Conservation (phyloP, 2,888 invertebrate genomes). For the Tanypteryx hageni region DNA sequence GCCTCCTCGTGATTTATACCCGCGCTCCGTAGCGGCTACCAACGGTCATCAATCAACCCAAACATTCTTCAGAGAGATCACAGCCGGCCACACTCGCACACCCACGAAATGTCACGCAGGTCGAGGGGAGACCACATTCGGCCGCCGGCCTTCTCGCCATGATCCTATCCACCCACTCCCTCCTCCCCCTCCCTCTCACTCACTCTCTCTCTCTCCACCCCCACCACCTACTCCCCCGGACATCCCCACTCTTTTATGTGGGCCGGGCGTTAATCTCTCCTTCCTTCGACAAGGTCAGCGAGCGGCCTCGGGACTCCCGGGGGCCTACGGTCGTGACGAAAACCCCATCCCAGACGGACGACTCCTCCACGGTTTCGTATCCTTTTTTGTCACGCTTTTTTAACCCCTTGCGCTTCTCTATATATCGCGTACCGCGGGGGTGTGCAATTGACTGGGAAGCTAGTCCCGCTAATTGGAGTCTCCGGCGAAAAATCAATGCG, state of each 20-base stretch:
- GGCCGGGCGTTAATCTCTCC: constrained; percentile 35
- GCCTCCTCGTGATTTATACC: neutral
- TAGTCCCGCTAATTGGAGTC: constrained; percentile 9
- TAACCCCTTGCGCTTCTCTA: neutral
- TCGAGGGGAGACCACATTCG: neutral
- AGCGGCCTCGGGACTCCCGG: constrained; percentile 24
- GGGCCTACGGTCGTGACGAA: neutral
- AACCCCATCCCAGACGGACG: neutral
- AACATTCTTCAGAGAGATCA: neutral
- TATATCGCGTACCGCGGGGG: constrained; percentile 16
- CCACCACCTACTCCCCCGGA: neutral
- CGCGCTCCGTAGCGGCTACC: neutral
- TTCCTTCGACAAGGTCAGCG: neutral
- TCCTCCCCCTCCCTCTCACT: neutral
- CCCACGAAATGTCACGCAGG: constrained; percentile 2
- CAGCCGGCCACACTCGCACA: neutral
- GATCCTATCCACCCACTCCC: neutral
- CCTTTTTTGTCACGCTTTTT: no score
- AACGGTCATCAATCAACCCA: neutral
- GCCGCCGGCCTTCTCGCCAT: neutral
- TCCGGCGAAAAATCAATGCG: neutral
- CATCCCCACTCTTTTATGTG: constrained; percentile 19
- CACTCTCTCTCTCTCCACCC: neutral
- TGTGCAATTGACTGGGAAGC: neutral
- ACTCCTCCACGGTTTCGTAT: neutral